phyloP scores from a whole-genome alignment of 2,888 invertebrate species.

The Cantharis nigra region DNA sequence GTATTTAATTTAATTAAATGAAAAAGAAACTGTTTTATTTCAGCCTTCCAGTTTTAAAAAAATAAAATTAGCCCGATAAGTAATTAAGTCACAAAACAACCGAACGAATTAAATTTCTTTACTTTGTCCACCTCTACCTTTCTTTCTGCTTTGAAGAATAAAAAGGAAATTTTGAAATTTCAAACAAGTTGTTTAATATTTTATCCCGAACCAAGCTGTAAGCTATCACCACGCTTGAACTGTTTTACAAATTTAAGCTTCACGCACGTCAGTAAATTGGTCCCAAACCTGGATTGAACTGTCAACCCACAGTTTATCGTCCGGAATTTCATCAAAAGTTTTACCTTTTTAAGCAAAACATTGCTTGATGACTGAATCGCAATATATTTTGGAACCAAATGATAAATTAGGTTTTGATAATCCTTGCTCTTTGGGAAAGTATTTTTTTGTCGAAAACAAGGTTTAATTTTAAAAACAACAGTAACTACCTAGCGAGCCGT shows the following conservation, averaged over 20 bases:
- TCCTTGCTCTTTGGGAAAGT: not conserved
- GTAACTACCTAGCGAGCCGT: not conserved
- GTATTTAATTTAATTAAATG: not conserved
- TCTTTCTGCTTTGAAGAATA: not conserved
- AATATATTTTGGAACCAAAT: not conserved
- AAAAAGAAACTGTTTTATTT: not conserved
- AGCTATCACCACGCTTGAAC: not conserved
- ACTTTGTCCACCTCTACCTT: not conserved
- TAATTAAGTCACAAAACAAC: not conserved
- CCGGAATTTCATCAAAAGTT: not conserved
- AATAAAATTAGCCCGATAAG: not conserved
- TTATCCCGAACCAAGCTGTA: not conserved
- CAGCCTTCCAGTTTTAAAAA: not conserved
- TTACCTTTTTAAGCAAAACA: not conserved
- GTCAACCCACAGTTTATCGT: not conserved
- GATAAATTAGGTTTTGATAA: not conserved
- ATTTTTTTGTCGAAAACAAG: not conserved
- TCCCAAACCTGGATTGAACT: not conserved
- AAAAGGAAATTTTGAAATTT: not conserved
- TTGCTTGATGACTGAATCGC: not conserved
- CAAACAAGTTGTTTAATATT: not conserved
- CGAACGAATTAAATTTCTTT: not conserved
- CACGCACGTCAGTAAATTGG: not conserved
- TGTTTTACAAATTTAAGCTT: not conserved
- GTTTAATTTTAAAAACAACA: not conserved